A percentile compares a stretch with the other conserved stretches of the same genome.
Evolutionary conservation across 2,888 invertebrate genomes (phyloP).

Genomic region (Actias luna): DNA sequence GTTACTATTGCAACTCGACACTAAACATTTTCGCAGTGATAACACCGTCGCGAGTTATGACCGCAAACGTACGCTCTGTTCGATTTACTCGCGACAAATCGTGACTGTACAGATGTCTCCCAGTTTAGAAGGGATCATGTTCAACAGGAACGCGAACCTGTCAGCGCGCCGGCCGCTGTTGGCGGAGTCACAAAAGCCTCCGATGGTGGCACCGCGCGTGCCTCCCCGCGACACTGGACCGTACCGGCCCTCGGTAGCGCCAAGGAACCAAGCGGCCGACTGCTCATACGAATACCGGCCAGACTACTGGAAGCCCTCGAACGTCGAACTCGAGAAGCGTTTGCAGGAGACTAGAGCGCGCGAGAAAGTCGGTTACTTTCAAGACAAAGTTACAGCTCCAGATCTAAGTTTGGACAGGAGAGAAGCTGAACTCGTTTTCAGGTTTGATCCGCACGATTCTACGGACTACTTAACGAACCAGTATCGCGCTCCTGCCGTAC

Average conservation of each 20-base stretch:
- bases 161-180: constrained; percentile 76
- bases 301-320: constrained; percentile 75
- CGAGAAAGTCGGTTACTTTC: constrained; percentile 76
- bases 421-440: constrained; percentile 75
- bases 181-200: constrained; percentile 74
- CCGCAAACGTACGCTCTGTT: constrained; percentile 67
- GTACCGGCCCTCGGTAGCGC: constrained; percentile 61
- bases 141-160: constrained; percentile 75
- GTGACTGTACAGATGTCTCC: constrained; percentile 79
- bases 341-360: constrained; percentile 68
- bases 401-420: constrained; percentile 71
- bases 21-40: constrained; percentile 32
- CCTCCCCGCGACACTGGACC: constrained; percentile 71
- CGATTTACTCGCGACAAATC: constrained; percentile 48
- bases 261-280: constrained; percentile 54
- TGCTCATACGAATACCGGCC: constrained; percentile 62
- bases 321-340: constrained; percentile 73
- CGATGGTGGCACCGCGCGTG: constrained; percentile 70
- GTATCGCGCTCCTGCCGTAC: constrained; percentile 68
- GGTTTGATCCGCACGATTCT: constrained; percentile 73
- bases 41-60: constrained; percentile 67
- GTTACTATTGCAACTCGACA: constrained; percentile 30
- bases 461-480: constrained; percentile 71
- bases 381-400: constrained; percentile 71
- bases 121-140: constrained; percentile 77